Base-by-base conservation (phyloP, 1,140 invertebrate genomes). In the Drosophila santomea region DNA sequence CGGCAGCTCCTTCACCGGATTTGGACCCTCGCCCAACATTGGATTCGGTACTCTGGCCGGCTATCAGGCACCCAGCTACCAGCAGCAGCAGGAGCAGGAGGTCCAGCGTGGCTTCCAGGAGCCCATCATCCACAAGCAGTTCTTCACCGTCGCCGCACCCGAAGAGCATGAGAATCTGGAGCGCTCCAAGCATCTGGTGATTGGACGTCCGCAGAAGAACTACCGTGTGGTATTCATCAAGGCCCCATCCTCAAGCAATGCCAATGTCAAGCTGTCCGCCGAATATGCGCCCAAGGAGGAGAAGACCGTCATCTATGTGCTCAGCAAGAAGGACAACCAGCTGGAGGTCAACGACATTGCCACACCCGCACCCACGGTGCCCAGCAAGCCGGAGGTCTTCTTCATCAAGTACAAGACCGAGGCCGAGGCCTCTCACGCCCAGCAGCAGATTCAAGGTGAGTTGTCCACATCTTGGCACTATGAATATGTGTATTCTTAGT, bases 171-270 rank as follows among this genome's bases (percentile, higher is more conserved):
- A 92, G 47, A 78, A 57, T 51, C 61, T 79, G 71, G 74, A 77
- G 48, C 80, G 91, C 43, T 51, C 78, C 44, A 92, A 92, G 72
- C 91, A 92, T 28, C 52, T 92, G 60, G 91, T 92, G 44, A 89
- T 92, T 54, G 91, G 91, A 4, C 94, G 94, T 8, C 93, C 96
- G 54, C 95, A 96, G 93, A 97, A 96, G 81, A 96, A 97, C 92
- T 97, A 97, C 93, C 96, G 96, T 83, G 97, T 97, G 78, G 96
- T 97, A 81, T 97, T 97, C 95, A 97, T 97, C 92, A 97, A 97
- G 94, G 96, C 96, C 32, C 96, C 96, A 38, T 94, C 95, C 25
- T 95, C 95, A 94, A 96, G 61, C 94, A 95, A 45, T 93, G 94
- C 88, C 94, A 91, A 92, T 50, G 84, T 88, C 4, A 91, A 86